A percentile compares a stretch with the other conserved stretches of the same genome.
These are phyloP conservation scores for Bembecia ichneumoniformis DNA, from an alignment of 2,888 invertebrate species.

Conservation along the genomic window DNA sequence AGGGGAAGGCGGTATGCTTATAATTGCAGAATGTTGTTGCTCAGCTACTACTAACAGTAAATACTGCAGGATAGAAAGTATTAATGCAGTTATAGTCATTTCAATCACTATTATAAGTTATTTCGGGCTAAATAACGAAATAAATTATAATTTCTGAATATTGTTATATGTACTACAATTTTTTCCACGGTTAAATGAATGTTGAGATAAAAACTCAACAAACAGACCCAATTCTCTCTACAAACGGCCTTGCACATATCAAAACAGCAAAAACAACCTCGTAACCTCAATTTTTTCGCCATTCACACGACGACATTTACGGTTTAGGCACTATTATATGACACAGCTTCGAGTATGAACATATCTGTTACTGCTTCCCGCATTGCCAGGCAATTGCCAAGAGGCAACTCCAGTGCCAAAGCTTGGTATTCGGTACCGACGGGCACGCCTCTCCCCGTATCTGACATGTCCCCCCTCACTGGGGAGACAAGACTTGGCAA, in stretches of 20 bases:
- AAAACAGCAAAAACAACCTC: constrained; percentile 19
- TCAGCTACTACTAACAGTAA: no score
- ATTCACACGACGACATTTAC: constrained; percentile 26
- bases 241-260: constrained; percentile 17
- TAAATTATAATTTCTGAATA: no score
- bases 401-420: constrained; percentile 45
- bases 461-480: constrained; percentile 18
- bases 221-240: constrained; percentile 15
- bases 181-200: neutral
- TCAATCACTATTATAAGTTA: no score
- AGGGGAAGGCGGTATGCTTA: no score
- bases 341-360: constrained; percentile 9
- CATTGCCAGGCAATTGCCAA: constrained; percentile 47
- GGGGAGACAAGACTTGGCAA: constrained; percentile 47
- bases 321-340: constrained; percentile 22
- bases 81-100: no score
- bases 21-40: no score
- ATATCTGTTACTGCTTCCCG: neutral
- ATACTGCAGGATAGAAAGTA: no score
- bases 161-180: no score
- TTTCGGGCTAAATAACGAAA: no score
- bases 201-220: neutral
- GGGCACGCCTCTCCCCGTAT: constrained; percentile 19
- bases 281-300: constrained; percentile 32
- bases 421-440: constrained; percentile 38